Evolutionary conservation across 2,113 vertebrate genomes (phyloP), one percentile per base, ranked within the genome.

Genomic region (Chaetodon trifascialis): DNA sequence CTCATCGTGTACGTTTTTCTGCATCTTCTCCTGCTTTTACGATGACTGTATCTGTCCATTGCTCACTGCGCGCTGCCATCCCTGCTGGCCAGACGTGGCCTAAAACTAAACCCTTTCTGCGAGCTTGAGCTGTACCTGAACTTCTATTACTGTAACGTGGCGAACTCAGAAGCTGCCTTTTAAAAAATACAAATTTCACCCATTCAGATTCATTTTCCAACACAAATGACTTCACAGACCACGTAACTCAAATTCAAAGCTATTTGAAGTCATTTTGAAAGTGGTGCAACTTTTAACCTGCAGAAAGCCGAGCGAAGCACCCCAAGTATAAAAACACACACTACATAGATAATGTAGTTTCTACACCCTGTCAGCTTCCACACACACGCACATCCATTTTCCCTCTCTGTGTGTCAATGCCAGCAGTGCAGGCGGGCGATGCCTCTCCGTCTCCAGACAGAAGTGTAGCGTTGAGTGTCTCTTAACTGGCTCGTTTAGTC

Each of bases 401-500:
- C 59, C 62, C 21, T 42, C 21, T 54, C 12, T 70, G 63, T 73
- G 71, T 81, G 77, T 81, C 54, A 44, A 34, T 84, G 82, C 80
- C 76, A 85, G 83, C 76, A 70, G 82, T 34, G 58, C 79, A 47
- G 52, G 21, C 54, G 59, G 55, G 52, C 73, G 56, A 78, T 58
- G 74, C 63, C 66, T 79, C 74, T 72, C 71, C 73, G 67, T 91
- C 91, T 88, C 79, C 11, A 78, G 85, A 86, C 89, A 86, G 78
- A 85, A 80, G 80, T 69, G 89, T 71, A 74, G 81, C 76, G 72
- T 58, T 90, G 85, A 94, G 89, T 73, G 90, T 91, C 88, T 94
- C 95, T 98, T 97, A 98, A 97, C 97, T 96, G 96, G 96, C 97
- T 98, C 97, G 97, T 98, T 99, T 97, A 97, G 96, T 97, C 96